Conservation (phyloP, 2,888 invertebrate species). For the Philopedon plagiatum region DNA sequence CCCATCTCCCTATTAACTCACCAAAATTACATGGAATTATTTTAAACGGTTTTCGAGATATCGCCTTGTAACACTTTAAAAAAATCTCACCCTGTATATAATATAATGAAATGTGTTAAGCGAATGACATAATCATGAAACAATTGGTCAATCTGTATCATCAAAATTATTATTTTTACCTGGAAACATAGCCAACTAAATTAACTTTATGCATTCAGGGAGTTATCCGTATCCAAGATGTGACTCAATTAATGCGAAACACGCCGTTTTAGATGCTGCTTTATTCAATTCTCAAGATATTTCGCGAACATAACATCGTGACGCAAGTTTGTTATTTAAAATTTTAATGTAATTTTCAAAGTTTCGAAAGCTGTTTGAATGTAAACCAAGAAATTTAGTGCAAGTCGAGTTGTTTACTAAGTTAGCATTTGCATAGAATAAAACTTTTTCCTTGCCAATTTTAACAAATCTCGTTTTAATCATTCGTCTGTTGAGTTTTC, state of each 20-base stretch:
- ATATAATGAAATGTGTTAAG: no score
- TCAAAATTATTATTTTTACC: background rate
- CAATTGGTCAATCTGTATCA: no score
- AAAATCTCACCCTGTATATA: no score
- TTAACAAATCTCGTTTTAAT: no score
- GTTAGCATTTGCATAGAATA: background rate
- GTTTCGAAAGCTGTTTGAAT: constrained; percentile 8
- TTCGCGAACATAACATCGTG: constrained; percentile 3
- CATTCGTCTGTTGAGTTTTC: no score
- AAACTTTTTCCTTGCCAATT: no score
- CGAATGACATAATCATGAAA: no score
- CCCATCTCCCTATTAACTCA: no score
- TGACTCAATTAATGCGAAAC: constrained; percentile 6
- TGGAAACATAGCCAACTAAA: background rate
- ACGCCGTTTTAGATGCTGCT: constrained; percentile 5
- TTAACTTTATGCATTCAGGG: constrained; percentile 12
- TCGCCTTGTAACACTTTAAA: no score
- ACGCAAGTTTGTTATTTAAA: constrained; percentile 11
- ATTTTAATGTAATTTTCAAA: constrained; percentile 13
- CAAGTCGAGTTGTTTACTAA: background rate
- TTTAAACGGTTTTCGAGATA: no score
- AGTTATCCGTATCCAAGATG: background rate
- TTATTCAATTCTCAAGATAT: constrained; percentile 8
- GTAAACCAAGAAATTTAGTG: constrained; percentile 5
- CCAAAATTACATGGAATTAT: no score